Evolutionary conservation across 1,140 invertebrate species (phyloP).

Genomic region (Apolygus lucorum): DNA sequence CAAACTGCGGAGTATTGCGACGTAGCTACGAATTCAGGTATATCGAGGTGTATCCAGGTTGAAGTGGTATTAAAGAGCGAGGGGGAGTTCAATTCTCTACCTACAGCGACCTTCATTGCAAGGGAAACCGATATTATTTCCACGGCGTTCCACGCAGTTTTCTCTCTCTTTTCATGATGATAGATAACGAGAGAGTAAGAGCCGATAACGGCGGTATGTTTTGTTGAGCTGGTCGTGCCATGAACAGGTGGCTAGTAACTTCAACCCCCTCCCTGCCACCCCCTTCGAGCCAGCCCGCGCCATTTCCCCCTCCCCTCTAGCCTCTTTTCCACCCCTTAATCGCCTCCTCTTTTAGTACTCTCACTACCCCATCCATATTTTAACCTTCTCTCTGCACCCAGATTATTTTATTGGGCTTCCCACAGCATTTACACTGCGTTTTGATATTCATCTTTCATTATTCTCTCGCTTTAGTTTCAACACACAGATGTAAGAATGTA

Average conservation of each 20-base stretch:
- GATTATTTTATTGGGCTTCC: conserved; percentile 4
- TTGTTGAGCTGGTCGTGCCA: conserved; percentile 5
- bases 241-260: conserved; percentile 8
- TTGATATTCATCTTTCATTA: too few relatives aligned
- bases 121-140: too few relatives aligned
- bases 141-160: too few relatives aligned
- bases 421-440: too few relatives aligned
- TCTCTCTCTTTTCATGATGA: background rate
- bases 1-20: too few relatives aligned
- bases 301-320: background rate
- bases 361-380: conserved; percentile 2
- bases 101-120: too few relatives aligned
- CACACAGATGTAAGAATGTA: too few relatives aligned
- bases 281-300: background rate
- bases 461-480: too few relatives aligned
- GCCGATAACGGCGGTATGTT: conserved; percentile 6
- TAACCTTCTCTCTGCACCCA: background rate
- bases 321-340: background rate
- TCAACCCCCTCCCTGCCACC: background rate
- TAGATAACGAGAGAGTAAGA: background rate
- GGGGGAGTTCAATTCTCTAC: too few relatives aligned
- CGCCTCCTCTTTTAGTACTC: background rate
- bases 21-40: too few relatives aligned
- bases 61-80: too few relatives aligned
- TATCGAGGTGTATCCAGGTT: too few relatives aligned